These are phyloP conservation scores for Eulemur rufifrons DNA, from an alignment of 2,113 vertebrate genomes.

Conservation along the genomic window DNA sequence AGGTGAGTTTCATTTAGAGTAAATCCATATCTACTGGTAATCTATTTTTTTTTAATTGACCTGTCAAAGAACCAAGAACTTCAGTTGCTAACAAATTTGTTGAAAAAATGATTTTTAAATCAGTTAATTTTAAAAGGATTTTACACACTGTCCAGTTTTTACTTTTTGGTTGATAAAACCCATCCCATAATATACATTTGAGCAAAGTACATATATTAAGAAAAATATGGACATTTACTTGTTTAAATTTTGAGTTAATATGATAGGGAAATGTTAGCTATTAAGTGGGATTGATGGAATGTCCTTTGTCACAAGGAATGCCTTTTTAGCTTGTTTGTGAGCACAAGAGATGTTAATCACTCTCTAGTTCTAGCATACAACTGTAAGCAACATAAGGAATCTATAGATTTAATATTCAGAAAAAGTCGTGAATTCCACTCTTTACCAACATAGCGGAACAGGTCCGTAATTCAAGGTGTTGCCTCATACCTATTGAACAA, in stretches of 20 bases:
- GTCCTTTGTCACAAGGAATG: conserved; percentile 47
- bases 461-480: neutral
- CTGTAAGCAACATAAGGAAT: conserved; percentile 11
- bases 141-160: conserved; percentile 10
- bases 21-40: conserved; percentile 36
- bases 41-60: neutral
- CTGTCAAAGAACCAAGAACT: conserved; percentile 67
- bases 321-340: conserved; percentile 15
- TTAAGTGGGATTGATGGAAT: conserved; percentile 20
- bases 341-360: neutral
- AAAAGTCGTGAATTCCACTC: conserved; percentile 10
- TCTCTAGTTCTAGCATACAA: neutral
- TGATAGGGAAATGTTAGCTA: neutral
- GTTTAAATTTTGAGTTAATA: conserved; percentile 8
- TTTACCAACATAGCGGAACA: neutral
- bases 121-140: conserved; percentile 37
- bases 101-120: conserved; percentile 23
- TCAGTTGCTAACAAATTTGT: conserved; percentile 53
- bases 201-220: conserved; percentile 4
- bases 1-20: conserved; percentile 33
- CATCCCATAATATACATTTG: conserved; percentile 5
- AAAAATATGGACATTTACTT: conserved; percentile 35
- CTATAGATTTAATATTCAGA: neutral
- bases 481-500: conserved; percentile 7
- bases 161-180: conserved; percentile 8